Percentiles rank a stretch among this genome's conserved stretches.
These are phyloP conservation scores for Chaetura pelagica DNA, from an alignment of 2,113 vertebrate species.

Conservation along the genomic window DNA sequence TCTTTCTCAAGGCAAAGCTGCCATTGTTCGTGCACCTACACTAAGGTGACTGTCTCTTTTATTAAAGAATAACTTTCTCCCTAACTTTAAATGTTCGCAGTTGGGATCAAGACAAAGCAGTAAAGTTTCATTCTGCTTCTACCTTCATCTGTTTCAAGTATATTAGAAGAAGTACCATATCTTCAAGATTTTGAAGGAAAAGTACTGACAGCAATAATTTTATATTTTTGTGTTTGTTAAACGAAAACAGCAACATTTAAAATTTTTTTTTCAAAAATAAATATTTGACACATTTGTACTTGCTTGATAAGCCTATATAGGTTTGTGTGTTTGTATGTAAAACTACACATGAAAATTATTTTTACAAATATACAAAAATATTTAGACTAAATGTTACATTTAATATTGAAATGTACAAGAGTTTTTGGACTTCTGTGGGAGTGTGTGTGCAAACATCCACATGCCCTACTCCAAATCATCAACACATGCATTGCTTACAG, in stretches of 20 bases:
- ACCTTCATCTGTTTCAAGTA: background rate
- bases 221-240: background rate
- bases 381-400: background rate
- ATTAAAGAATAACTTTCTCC: background rate
- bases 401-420: background rate
- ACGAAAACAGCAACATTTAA: background rate
- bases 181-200: background rate
- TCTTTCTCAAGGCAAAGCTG: constrained; percentile 21
- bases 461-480: background rate
- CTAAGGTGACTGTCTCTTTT: background rate
- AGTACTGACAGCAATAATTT: background rate
- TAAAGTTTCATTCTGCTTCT: background rate
- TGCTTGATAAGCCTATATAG: background rate
- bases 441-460: background rate
- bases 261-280: background rate
- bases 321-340: background rate
- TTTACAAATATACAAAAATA: background rate
- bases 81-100: background rate
- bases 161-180: background rate
- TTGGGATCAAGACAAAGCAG: background rate
- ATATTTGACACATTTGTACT: background rate
- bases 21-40: background rate
- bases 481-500: background rate
- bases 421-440: background rate
- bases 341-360: background rate